Base-by-base conservation (phyloP, 2,113 vertebrate genomes). In the Lophotis ruficrista region DNA sequence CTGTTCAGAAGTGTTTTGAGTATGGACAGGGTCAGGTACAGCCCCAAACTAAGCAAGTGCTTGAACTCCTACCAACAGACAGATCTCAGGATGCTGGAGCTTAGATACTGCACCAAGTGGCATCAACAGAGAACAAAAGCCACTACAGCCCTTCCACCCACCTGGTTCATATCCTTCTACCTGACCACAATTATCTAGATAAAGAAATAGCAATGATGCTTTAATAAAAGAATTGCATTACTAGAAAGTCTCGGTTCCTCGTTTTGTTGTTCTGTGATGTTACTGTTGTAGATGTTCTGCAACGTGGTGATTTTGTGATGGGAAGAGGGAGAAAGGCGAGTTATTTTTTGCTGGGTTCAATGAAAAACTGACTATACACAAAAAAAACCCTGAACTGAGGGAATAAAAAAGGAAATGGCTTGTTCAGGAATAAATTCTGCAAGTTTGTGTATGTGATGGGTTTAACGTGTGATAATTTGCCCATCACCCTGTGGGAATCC, bases 401-500 rank as follows among this genome's bases (percentile, higher is more conserved):
- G 27, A 31, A 27, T 76, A 37, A 41, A 72, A 48, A 66, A 27
- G 21, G n/a, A 65, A 85, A 54, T 27, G 3, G 7, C 19, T 89
- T 10, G 21, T 28, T 86, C 33, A 64, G 48, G 43, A 92, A 68
- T 57, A 57, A 90, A 68, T 79, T 89, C 28, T 57, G 14, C 19
- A 56, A 19, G 72, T 64, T 91, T 80, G 25, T 54, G 18, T 73
- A 41, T 62, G 56, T 16, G 72, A 48, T 64, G 35, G 47, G 48
- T 91, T 95, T 89, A 75, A 78, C 11, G 10, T 62, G 82, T 61
- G 87, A 47, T 94, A 85, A 94, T 94, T 94, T 5, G 4, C n/a
- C 65, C 22, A 16, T 95, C 73, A 66, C 61, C 75, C 75, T 58
- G 54, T 90, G 75, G 85, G 80, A 94, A 89, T 92, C 69, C 38